Conservation (phyloP, 2,888 invertebrate species). For the Hydrotaea diabolus region DNA sequence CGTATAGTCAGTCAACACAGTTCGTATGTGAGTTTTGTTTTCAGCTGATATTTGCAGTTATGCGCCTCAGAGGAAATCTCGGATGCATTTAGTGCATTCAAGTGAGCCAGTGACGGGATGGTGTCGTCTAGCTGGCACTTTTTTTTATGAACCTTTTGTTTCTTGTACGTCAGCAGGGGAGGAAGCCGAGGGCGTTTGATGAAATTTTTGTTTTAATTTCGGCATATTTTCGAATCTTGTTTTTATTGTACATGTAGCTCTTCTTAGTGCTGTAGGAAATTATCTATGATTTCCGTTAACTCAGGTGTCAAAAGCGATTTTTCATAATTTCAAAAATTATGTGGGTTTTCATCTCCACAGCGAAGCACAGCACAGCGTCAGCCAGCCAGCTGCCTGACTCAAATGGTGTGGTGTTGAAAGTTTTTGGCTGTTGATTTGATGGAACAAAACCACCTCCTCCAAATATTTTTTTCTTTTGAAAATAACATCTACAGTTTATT, state of each 20-base stretch:
- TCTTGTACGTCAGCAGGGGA: neutral
- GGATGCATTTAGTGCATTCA: constrained; percentile 53
- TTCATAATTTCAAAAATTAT: constrained; percentile 35
- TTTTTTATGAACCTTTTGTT: too few species aligned
- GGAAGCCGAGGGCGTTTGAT: neutral
- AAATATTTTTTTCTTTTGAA: constrained; percentile 7
- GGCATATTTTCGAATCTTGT: neutral
- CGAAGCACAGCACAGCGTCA: neutral
- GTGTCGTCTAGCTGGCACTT: neutral
- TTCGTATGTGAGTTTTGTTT: neutral
- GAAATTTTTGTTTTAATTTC: constrained; percentile 4
- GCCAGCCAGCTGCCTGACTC: neutral
- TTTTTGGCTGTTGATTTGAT: neutral
- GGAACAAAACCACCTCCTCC: constrained; percentile 19
- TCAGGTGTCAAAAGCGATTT: constrained; percentile 59
- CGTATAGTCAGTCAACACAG: too few species aligned
- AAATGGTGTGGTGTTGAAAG: neutral
- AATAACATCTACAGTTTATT: neutral
- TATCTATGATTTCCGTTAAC: constrained; percentile 51
- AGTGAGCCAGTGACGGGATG: neutral
- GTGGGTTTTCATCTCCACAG: constrained; percentile 22
- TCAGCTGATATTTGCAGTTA: constrained; percentile 26
- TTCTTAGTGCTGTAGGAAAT: neutral
- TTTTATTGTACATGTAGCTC: neutral
- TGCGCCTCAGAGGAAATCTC: constrained; percentile 57